phyloP scores from a whole-genome alignment of 2,797 vertebrate genomes.

The Enteromius viviparus region DNA sequence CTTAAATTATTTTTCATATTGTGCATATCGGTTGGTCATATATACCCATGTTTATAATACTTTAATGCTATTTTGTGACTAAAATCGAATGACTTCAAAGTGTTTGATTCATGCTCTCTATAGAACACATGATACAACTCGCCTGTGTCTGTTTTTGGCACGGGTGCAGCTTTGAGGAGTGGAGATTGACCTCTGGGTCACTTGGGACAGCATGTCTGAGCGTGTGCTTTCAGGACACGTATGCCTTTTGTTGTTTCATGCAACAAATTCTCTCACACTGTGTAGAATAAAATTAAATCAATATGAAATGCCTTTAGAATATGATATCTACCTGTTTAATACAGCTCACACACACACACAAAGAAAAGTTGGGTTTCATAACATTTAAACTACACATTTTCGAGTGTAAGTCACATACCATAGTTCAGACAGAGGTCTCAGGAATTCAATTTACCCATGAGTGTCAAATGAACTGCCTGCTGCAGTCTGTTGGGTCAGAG shows the following conservation, averaged over 20 bases:
- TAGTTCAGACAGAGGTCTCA: conserved; percentile 59
- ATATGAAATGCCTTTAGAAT: not conserved
- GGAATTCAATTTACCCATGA: conserved; percentile 46
- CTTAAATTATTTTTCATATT: not conserved
- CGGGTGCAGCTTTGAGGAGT: conserved; percentile 29
- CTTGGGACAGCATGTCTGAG: conserved; percentile 39
- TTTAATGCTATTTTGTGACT: not conserved
- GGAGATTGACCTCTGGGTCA: conserved; percentile 28
- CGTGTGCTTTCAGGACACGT: conserved; percentile 25
- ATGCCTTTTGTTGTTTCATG: conserved; percentile 23
- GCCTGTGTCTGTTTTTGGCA: not conserved
- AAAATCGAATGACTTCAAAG: not conserved
- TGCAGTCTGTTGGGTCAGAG: conserved; percentile 48
- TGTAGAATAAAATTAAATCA: not conserved
- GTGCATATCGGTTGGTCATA: not conserved
- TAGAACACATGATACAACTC: not conserved
- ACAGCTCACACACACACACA: not conserved
- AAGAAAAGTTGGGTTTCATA: not conserved
- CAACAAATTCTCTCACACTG: not conserved
- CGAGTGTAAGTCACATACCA: not conserved
- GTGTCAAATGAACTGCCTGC: conserved; percentile 44
- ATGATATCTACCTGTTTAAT: too few species aligned
- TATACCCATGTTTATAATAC: not conserved
- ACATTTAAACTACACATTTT: not conserved
- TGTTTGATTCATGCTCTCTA: not conserved